Conservation (phyloP, 2,113 vertebrate species). For the Lepisosteus osseus region DNA sequence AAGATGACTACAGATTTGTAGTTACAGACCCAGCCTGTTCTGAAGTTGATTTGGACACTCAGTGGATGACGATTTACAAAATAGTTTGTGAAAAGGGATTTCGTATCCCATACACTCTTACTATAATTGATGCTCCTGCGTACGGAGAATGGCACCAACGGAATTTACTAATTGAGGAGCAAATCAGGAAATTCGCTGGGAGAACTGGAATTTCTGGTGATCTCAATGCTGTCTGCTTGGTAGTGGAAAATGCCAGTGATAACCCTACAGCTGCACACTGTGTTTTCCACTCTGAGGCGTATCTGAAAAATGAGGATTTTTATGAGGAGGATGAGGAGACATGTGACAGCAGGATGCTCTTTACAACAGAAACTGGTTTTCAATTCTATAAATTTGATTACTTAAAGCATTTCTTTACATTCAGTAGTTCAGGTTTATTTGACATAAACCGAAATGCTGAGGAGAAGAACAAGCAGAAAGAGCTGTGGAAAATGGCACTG, state of each 20-base stretch:
- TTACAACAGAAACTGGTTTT: background rate
- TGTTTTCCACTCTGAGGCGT: background rate
- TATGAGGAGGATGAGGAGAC: background rate
- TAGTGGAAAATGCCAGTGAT: slow-evolving; percentile 22
- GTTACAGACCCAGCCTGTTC: slow-evolving; percentile 11
- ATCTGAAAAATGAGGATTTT: background rate
- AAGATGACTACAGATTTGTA: slow-evolving; percentile 26
- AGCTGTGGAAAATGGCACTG: background rate
- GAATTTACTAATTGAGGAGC: slow-evolving; percentile 6
- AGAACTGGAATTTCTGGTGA: slow-evolving; percentile 2
- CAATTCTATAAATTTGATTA: background rate
- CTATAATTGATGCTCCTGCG: slow-evolving; percentile 37
- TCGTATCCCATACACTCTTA: slow-evolving; percentile 29
- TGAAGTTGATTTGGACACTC: slow-evolving; percentile 28
- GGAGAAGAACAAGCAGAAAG: background rate
- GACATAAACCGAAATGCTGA: background rate
- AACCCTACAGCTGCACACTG: background rate
- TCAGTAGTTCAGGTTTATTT: background rate
- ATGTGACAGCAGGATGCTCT: background rate
- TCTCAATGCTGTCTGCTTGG: slow-evolving; percentile 26
- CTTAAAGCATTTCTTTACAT: background rate
- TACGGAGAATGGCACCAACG: slow-evolving; percentile 27
- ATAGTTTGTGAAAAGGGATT: slow-evolving; percentile 16
- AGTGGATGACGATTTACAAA: slow-evolving; percentile 21
- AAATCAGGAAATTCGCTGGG: slow-evolving; percentile 21